Evolutionary conservation across 2,797 vertebrate genomes (phyloP).

Genomic region (Enoplosus armatus): DNA sequence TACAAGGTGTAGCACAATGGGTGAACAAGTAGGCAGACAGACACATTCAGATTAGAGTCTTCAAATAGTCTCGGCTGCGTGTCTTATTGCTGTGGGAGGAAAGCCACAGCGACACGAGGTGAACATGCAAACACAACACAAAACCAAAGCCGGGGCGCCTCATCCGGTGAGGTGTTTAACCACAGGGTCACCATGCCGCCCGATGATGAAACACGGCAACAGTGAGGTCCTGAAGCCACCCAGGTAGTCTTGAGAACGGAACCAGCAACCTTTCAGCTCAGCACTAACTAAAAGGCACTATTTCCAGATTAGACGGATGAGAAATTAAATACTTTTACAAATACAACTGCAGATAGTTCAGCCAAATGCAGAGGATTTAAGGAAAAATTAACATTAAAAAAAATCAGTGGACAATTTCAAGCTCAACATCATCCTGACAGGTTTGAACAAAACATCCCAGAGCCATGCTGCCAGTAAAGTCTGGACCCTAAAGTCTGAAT

Average conservation of each 20-base stretch:
- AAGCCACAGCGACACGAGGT: background rate
- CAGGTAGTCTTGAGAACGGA: background rate
- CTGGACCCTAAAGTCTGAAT: background rate
- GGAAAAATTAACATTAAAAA: background rate
- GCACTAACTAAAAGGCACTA: background rate
- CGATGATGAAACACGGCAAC: background rate
- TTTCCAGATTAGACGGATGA: too few species aligned
- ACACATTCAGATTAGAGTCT: slow-evolving; percentile 1
- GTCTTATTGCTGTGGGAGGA: background rate
- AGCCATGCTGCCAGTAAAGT: background rate
- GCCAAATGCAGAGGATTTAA: background rate
- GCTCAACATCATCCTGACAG: background rate
- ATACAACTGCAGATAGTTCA: background rate
- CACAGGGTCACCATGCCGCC: background rate
- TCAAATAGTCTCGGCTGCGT: background rate
- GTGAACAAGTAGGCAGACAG: background rate
- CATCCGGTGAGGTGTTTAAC: background rate
- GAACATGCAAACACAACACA: slow-evolving; percentile 12
- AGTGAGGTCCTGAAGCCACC: background rate
- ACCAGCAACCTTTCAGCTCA: background rate
- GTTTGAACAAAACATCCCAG: background rate
- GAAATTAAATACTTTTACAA: too few species aligned
- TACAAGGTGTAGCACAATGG: background rate
- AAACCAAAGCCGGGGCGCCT: background rate
- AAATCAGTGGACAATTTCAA: too few species aligned